These are phyloP conservation scores for Ridgeia piscesae DNA, from an alignment of 1,140 invertebrate species.

Conservation along the genomic window DNA sequence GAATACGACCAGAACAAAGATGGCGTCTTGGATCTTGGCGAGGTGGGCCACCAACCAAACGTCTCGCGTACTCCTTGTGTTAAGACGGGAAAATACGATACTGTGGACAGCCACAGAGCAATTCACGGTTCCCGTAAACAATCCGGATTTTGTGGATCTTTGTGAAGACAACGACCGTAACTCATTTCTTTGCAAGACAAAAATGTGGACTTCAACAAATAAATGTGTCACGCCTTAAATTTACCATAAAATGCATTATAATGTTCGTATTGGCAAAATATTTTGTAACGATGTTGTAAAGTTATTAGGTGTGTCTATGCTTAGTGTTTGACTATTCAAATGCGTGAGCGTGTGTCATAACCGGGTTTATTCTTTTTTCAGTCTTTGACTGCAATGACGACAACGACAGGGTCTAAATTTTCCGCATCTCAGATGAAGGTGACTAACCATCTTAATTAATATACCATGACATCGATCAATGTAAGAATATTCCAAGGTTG, in stretches of 20 bases:
- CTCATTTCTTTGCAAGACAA: neutral
- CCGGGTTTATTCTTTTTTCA: slow-evolving; percentile 22
- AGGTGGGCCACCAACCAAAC: slow-evolving; percentile 31
- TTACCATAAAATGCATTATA: too few relatives aligned
- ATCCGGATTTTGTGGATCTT: neutral
- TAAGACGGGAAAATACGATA: neutral
- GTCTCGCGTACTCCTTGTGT: too few relatives aligned
- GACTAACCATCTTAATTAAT: neutral
- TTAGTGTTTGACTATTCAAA: neutral
- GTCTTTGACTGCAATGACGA: slow-evolving; percentile 36
- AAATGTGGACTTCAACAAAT: too few relatives aligned
- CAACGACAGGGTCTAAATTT: slow-evolving; percentile 37
- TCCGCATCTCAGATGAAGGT: slow-evolving; percentile 38
- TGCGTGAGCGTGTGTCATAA: neutral
- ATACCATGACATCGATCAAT: too few relatives aligned
- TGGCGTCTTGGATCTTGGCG: slow-evolving; percentile 36
- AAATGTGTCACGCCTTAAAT: too few relatives aligned
- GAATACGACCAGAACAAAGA: slow-evolving; percentile 41
- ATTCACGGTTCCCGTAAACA: neutral
- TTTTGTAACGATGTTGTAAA: neutral
- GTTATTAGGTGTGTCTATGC: neutral
- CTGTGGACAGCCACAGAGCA: neutral
- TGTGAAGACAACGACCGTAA: neutral
- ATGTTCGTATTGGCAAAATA: neutral
- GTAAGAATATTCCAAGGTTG: too few relatives aligned